Conservation (phyloP, 2,888 invertebrate genomes). For the Argynnis bischoffii region DNA sequence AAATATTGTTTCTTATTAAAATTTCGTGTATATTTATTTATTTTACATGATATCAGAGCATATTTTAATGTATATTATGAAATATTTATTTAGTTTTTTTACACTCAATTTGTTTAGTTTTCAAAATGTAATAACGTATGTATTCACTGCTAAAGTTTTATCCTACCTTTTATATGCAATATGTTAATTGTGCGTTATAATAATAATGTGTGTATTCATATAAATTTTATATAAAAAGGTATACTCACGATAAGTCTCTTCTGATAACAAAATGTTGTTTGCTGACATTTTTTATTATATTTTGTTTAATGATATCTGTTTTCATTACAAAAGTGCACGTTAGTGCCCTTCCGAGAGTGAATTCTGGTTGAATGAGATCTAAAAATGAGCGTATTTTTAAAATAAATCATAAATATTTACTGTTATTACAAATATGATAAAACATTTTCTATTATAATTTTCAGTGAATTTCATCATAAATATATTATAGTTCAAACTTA, state of each 20-base stretch:
- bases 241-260: conserved; percentile 72
- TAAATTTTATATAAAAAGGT: too few relatives aligned
- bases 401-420: neutral
- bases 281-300: conserved; percentile 80
- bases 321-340: conserved; percentile 78
- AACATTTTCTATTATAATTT: neutral
- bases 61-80: too few relatives aligned
- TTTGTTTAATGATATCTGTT: conserved; percentile 66
- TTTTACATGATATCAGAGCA: too few relatives aligned
- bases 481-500: conserved; percentile 44
- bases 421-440: neutral
- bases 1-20: too few relatives aligned
- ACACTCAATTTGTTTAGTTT: too few relatives aligned
- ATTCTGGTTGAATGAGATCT: conserved; percentile 81
- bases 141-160: too few relatives aligned
- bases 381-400: conserved; percentile 32
- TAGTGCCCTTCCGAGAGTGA: conserved; percentile 78
- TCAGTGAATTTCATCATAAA: neutral
- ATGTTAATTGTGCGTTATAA: too few relatives aligned
- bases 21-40: too few relatives aligned
- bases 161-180: too few relatives aligned
- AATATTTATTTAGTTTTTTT: too few relatives aligned
- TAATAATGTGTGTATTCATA: too few relatives aligned
- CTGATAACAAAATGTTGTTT: conserved; percentile 84
- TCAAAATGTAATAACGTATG: too few relatives aligned